Percentiles rank a stretch among this genome's conserved stretches.
These are phyloP conservation scores for Amphiduros pacificus DNA, from an alignment of 2,888 invertebrate genomes.

Conservation along the genomic window DNA sequence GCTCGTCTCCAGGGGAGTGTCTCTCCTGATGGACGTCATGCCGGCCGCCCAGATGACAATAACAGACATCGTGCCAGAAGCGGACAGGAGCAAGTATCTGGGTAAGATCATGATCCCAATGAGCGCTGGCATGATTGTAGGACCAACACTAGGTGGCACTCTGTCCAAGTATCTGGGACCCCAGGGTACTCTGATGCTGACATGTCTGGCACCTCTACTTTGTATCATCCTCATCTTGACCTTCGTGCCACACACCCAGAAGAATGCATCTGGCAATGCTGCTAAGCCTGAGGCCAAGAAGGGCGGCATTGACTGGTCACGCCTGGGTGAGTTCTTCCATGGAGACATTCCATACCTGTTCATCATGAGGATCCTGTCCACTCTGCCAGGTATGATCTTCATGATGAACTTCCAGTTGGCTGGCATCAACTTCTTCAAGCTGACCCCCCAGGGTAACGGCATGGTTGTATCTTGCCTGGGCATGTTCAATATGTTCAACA, in stretches of 20 bases:
- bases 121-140: constrained; percentile 5
- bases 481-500: constrained; percentile 1
- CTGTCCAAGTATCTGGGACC: background rate
- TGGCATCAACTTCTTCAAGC: constrained; percentile 10
- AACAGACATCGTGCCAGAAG: constrained; percentile 4
- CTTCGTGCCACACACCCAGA: constrained; percentile 4
- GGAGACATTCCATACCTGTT: constrained; percentile 8
- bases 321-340: background rate
- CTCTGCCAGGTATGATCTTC: constrained; percentile 8
- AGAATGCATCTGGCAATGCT: background rate
- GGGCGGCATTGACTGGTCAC: constrained; percentile 2
- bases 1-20: background rate
- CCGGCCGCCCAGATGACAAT: constrained; percentile 6
- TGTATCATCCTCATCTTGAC: background rate
- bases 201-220: background rate
- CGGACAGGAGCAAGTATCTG: constrained; percentile 3
- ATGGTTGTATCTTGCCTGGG: constrained; percentile 2
- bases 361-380: background rate
- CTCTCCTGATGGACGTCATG: constrained; percentile 6
- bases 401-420: constrained; percentile 18
- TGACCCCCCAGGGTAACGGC: constrained; percentile 1
- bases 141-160: constrained; percentile 4
- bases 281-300: constrained; percentile 11
- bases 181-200: constrained; percentile 3
- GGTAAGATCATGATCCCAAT: constrained; percentile 3